These are phyloP conservation scores for Hylyphantes graminicola DNA, from an alignment of 1,140 invertebrate species.

Conservation along the genomic window DNA sequence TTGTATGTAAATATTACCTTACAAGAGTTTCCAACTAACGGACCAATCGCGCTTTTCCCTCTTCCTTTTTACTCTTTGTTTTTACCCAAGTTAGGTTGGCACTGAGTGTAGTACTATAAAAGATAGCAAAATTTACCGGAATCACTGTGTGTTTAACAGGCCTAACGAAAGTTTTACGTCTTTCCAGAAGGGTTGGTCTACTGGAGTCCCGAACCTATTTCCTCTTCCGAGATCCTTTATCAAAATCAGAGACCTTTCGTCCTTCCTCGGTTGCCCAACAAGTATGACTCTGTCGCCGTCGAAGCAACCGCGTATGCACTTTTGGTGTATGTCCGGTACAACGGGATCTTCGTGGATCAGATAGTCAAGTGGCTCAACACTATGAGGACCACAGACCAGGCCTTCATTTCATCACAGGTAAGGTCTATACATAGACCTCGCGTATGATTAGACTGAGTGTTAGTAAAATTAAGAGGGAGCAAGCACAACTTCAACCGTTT, in stretches of 20 bases:
- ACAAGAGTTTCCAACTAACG: no score
- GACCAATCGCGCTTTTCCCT: no score
- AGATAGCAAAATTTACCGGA: no score
- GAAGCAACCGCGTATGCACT: constrained; percentile 75
- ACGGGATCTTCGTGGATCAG: constrained; percentile 67
- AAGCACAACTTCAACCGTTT: no score
- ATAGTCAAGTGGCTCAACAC: constrained; percentile 74
- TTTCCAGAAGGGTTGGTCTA: constrained; percentile 70
- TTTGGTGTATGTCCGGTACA: constrained; percentile 70
- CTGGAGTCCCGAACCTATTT: constrained; percentile 68
- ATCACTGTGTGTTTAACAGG: no score
- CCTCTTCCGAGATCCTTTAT: constrained; percentile 67
- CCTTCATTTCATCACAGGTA: constrained; percentile 74
- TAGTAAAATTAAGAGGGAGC: no score
- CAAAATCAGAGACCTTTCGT: constrained; percentile 71
- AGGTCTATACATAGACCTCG: not conserved
- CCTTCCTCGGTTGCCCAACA: constrained; percentile 68
- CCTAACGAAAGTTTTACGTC: no score
- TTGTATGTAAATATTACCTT: no score
- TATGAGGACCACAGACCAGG: constrained; percentile 72
- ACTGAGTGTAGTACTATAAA: no score
- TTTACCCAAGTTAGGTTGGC: no score
- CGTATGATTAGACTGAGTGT: no score
- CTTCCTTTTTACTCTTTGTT: no score
- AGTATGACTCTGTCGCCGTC: constrained; percentile 69